Evolutionary conservation across 1,140 invertebrate species (phyloP).

Genomic region (Drosophila bocqueti): DNA sequence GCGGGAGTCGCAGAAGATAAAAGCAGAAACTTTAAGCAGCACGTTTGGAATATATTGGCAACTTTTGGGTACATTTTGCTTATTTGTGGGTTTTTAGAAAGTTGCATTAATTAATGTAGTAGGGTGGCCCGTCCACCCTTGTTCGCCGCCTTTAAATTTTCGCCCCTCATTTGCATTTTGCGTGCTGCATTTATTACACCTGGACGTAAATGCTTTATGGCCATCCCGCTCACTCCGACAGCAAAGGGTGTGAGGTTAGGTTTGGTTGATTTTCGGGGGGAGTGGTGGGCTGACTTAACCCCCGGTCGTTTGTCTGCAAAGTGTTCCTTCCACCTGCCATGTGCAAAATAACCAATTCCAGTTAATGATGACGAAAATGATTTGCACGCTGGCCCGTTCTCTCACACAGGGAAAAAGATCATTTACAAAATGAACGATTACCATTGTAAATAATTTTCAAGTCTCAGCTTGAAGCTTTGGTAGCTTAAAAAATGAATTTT

Average conservation of each 20-base stretch:
- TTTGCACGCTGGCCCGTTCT: slow-evolving; percentile 34
- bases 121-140: slow-evolving; percentile 39
- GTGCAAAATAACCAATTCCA: slow-evolving; percentile 53
- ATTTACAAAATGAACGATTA: neutral
- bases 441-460: neutral
- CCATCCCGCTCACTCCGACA: slow-evolving; percentile 18
- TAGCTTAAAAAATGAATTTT: too few relatives aligned
- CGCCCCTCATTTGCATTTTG: slow-evolving; percentile 47
- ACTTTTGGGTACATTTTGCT: slow-evolving; percentile 32
- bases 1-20: slow-evolving; percentile 43
- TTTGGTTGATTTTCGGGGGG: slow-evolving; percentile 20
- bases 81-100: slow-evolving; percentile 40
- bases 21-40: slow-evolving; percentile 60
- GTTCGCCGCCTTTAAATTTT: slow-evolving; percentile 18
- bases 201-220: slow-evolving; percentile 23
- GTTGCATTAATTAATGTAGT: slow-evolving; percentile 72
- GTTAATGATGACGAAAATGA: slow-evolving; percentile 76
- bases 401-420: slow-evolving; percentile 11
- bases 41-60: slow-evolving; percentile 50
- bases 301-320: slow-evolving; percentile 29
- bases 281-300: slow-evolving; percentile 30
- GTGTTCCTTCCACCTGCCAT: slow-evolving; percentile 58
- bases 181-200: slow-evolving; percentile 50
- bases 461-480: neutral
- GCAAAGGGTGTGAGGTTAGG: slow-evolving; percentile 3